These are phyloP conservation scores for Garrulus glandarius DNA, from an alignment of 2,797 vertebrate species.

Conservation along the genomic window DNA sequence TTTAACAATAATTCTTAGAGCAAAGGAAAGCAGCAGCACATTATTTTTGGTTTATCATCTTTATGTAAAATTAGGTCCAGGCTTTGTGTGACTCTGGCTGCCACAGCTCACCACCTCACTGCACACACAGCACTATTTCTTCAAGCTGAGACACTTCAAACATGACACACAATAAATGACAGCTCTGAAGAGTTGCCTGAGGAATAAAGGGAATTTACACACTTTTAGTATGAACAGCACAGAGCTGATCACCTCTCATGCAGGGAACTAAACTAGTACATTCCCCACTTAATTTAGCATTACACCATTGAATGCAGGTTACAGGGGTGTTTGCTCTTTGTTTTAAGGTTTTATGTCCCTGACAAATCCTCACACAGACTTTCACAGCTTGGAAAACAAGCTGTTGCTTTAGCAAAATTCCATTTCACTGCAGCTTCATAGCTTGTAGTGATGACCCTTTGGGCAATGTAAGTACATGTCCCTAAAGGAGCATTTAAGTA, in stretches of 20 bases:
- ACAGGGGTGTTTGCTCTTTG: background rate
- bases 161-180: background rate
- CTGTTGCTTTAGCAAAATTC: background rate
- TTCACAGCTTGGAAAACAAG: background rate
- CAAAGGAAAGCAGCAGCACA: background rate
- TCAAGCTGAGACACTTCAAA: background rate
- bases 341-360: background rate
- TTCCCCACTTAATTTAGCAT: background rate
- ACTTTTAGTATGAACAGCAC: background rate
- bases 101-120: background rate
- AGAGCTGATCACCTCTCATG: background rate
- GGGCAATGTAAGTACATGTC: background rate
- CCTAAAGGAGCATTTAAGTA: background rate
- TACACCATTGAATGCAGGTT: background rate
- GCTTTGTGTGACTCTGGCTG: background rate
- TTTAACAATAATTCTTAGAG: background rate
- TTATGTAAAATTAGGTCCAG: background rate
- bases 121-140: background rate
- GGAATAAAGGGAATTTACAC: background rate
- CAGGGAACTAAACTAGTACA: background rate
- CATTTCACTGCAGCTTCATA: background rate
- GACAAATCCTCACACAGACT: background rate
- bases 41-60: background rate
- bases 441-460: background rate
- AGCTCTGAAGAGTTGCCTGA: background rate